These are phyloP conservation scores for Carollia perspicillata DNA, from an alignment of 2,113 vertebrate species.

Conservation along the genomic window DNA sequence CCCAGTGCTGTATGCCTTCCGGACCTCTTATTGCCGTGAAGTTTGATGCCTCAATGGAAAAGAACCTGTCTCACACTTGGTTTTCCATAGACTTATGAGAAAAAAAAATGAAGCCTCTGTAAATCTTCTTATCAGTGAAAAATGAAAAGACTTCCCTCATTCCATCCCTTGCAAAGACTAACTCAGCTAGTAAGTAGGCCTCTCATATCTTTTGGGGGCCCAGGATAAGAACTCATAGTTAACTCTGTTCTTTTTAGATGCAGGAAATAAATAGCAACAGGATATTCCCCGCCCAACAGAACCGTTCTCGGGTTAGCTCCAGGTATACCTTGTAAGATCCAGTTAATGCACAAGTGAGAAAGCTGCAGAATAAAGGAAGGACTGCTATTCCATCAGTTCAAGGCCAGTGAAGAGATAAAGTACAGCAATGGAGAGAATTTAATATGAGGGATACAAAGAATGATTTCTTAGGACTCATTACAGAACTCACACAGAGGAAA, in stretches of 20 bases:
- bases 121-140: constrained; percentile 32
- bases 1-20: constrained; percentile 50
- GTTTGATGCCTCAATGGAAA: constrained; percentile 28
- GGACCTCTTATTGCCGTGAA: background rate
- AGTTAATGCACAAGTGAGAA: background rate
- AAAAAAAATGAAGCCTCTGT: background rate
- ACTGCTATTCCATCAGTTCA: background rate
- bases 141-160: background rate
- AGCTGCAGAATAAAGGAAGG: background rate
- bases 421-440: background rate
- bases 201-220: background rate
- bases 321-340: background rate
- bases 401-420: background rate
- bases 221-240: background rate
- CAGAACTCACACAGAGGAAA: background rate
- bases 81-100: constrained; percentile 24
- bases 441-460: background rate
- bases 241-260: background rate
- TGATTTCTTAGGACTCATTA: background rate
- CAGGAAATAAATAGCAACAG: background rate
- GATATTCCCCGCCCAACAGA: background rate
- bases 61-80: background rate
- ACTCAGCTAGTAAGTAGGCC: background rate
- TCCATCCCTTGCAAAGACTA: background rate
- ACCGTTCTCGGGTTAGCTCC: background rate